Conservation (phyloP, 2,113 vertebrate genomes). For the Corythornis vintsioides region DNA sequence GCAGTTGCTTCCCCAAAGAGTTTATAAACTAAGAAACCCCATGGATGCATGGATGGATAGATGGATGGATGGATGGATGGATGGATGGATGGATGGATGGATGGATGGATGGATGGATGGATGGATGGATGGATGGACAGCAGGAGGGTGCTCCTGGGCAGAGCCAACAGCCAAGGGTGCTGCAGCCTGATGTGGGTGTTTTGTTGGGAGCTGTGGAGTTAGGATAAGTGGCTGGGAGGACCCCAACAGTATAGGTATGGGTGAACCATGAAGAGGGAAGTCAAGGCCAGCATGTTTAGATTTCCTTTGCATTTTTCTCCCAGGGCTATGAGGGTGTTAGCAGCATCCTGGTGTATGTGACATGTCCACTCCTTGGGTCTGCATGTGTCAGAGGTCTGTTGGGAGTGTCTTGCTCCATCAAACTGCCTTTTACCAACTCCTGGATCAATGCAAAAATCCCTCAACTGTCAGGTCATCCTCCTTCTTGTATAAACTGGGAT, state of each 20-base stretch:
- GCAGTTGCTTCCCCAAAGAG: neutral
- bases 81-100: too few species aligned
- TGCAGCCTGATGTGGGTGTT: accelerated
- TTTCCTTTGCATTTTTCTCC: neutral
- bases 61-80: neutral
- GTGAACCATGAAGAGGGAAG: neutral
- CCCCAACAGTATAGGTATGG: accelerated
- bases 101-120: too few species aligned
- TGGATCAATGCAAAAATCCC: neutral
- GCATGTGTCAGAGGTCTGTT: neutral
- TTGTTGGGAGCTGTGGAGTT: neutral
- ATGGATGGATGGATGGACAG: too few species aligned
- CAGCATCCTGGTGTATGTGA: neutral
- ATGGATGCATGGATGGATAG: neutral
- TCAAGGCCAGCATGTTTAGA: neutral
- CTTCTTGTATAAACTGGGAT: neutral
- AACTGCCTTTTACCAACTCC: neutral
- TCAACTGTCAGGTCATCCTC: neutral
- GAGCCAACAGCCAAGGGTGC: neutral
- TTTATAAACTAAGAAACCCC: neutral
- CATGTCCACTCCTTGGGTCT: neutral
- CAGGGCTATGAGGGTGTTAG: neutral
- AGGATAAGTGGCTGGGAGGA: neutral
- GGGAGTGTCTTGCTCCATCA: neutral
- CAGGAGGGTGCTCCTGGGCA: accelerated